Percentiles rank a stretch among this genome's conserved stretches.
Conservation (phyloP, 2,797 vertebrate genomes). For the Cyclopterus lumpus region DNA sequence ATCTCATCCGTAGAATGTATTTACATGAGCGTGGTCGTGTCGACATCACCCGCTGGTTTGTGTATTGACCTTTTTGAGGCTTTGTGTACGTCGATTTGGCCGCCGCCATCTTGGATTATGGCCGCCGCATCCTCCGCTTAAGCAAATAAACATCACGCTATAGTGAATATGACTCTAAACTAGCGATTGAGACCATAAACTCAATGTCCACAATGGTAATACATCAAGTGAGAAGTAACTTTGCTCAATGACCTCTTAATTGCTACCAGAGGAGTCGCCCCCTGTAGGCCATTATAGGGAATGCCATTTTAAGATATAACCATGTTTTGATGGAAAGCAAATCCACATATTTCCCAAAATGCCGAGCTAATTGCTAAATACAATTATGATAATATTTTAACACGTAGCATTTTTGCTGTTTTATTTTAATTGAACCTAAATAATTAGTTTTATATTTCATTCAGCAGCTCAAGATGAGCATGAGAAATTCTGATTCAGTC, state of each 20-base stretch:
- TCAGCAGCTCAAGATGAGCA: constrained; percentile 1
- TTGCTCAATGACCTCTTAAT: too few relatives aligned
- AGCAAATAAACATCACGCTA: too few relatives aligned
- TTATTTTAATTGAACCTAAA: not conserved
- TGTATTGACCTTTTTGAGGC: too few relatives aligned
- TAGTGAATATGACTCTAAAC: too few relatives aligned
- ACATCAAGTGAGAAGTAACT: too few relatives aligned
- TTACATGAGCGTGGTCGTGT: too few relatives aligned
- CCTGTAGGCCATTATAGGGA: too few relatives aligned
- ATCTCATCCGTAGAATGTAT: too few relatives aligned
- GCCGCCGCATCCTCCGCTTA: not conserved
- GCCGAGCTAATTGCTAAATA: not conserved
- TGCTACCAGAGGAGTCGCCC: too few relatives aligned
- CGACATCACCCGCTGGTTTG: too few relatives aligned
- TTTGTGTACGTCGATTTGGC: not conserved
- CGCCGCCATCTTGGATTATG: not conserved
- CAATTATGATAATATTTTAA: not conserved
- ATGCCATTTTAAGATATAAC: not conserved
- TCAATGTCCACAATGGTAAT: too few relatives aligned
- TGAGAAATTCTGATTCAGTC: constrained; percentile 23
- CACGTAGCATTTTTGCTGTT: not conserved
- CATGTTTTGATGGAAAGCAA: not conserved
- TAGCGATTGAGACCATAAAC: too few relatives aligned
- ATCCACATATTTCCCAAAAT: not conserved
- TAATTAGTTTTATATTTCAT: not conserved